These are phyloP conservation scores for Galerucella pusilla DNA, from an alignment of 2,888 invertebrate species.

Conservation along the genomic window DNA sequence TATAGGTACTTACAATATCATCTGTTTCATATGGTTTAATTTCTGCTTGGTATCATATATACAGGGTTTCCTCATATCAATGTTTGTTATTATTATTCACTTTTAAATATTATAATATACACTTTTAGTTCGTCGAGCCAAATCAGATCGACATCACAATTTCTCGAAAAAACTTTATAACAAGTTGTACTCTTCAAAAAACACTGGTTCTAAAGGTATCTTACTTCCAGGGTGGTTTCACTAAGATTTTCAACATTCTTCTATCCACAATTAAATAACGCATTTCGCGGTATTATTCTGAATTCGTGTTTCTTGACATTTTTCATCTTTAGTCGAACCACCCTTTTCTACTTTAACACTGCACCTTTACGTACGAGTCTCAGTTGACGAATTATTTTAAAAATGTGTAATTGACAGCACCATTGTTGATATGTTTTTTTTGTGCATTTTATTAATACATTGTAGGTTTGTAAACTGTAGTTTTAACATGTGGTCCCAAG, in stretches of 20 bases:
- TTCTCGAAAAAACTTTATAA: constrained; percentile 59
- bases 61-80: neutral
- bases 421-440: constrained; percentile 7
- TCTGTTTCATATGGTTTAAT: too few relatives aligned
- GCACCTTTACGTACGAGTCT: constrained; percentile 25
- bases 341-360: neutral
- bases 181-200: constrained; percentile 56
- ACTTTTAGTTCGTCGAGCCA: constrained; percentile 44
- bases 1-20: too few relatives aligned
- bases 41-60: too few relatives aligned
- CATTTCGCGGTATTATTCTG: too few relatives aligned
- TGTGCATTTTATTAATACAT: constrained; percentile 34
- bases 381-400: constrained; percentile 25
- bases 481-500: constrained; percentile 46
- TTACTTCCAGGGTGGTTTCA: neutral
- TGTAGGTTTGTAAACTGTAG: constrained; percentile 42
- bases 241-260: too few relatives aligned
- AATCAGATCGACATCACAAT: constrained; percentile 59
- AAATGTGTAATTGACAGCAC: constrained; percentile 43
- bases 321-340: neutral
- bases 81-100: neutral
- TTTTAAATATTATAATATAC: neutral
- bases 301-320: too few relatives aligned
- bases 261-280: too few relatives aligned
- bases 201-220: constrained; percentile 54